Conservation (phyloP, 2,888 invertebrate species). For the Parascotia fuliginaria region DNA sequence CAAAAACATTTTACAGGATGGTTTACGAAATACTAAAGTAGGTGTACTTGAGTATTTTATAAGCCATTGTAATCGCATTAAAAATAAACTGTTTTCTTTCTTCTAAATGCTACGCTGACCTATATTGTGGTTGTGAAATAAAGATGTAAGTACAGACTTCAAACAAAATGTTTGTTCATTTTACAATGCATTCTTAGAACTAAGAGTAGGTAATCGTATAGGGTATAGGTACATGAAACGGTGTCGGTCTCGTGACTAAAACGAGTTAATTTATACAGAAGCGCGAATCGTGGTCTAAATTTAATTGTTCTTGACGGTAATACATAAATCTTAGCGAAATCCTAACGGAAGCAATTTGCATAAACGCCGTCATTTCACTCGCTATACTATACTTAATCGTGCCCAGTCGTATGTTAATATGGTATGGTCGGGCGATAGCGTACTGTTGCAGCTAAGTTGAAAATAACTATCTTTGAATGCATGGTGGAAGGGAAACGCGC, state of each 20-base stretch:
- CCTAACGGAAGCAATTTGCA: conserved; percentile 81
- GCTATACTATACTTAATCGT: conserved; percentile 66
- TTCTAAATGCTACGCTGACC: neutral
- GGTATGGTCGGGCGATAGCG: conserved; percentile 16
- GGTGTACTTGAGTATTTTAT: no score
- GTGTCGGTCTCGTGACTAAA: conserved; percentile 45
- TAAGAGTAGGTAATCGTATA: conserved; percentile 3
- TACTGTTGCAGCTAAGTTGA: neutral
- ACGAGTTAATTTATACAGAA: conserved; percentile 74
- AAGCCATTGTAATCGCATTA: neutral
- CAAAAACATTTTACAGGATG: no score
- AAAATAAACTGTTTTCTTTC: neutral
- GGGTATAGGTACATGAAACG: conserved; percentile 21
- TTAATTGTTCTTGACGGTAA: conserved; percentile 79
- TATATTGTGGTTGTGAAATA: conserved; percentile 26
- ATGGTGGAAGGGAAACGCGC: no score
- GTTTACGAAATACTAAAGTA: no score
- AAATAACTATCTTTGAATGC: neutral
- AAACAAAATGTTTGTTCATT: neutral
- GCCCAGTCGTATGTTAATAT: conserved; percentile 51
- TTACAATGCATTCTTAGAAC: conserved; percentile 22
- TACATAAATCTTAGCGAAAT: conserved; percentile 78
- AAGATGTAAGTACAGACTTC: neutral
- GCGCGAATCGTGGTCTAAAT: conserved; percentile 71
- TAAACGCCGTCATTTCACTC: conserved; percentile 69